Base-by-base conservation (phyloP, 2,888 invertebrate genomes). In the Agrotis segetum region DNA sequence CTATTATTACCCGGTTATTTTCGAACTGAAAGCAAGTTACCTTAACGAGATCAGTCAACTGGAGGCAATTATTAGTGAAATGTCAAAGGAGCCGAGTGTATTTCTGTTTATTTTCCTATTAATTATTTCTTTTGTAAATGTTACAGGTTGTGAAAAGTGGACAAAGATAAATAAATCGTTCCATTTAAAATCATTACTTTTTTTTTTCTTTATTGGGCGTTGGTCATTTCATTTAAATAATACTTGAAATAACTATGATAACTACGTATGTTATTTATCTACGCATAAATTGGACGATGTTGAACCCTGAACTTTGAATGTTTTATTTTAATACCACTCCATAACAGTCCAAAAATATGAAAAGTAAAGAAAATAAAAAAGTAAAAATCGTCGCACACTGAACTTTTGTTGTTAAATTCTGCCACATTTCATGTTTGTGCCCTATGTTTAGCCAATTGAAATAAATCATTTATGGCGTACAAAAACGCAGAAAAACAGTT, bases 1-100 rank as follows among this genome's bases (percentile, higher is more conserved):
- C 7, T 59, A 64, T 46, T 50, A 50, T 55, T 47, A 53, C n/a
- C 19, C 16, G 58, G 49, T 47, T 67, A 44, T 67, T 58, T 74
- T 47, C 11, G 52, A 58, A 47, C 40, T 67, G n/a, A 47, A 19
- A 14, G 9, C 50, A 46, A 59, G 65, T 55, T n/a, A 60, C 40
- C 24, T 3, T 58, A 62, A 24, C 24, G 21, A 53, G 29, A 59
- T 68, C 44, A 53, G 44, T 49, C 3, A 19, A 58, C 47, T n/a
- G 29, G 14, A 65, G 21, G 59, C 13, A 17, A 34, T 19, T 3
- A 49, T 55, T 34, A 46, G 17, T 5, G 14, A 67, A 74, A 61
- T 61, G 34, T 67, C 49, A 55, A 49, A 46, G 13, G 5, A 16
- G 29, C 14, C 0, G 29, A 11, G 47, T 17, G 17, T 17, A 19